These are phyloP conservation scores for Zeugodacus cucurbitae DNA, from an alignment of 1,140 invertebrate species.

Conservation along the genomic window DNA sequence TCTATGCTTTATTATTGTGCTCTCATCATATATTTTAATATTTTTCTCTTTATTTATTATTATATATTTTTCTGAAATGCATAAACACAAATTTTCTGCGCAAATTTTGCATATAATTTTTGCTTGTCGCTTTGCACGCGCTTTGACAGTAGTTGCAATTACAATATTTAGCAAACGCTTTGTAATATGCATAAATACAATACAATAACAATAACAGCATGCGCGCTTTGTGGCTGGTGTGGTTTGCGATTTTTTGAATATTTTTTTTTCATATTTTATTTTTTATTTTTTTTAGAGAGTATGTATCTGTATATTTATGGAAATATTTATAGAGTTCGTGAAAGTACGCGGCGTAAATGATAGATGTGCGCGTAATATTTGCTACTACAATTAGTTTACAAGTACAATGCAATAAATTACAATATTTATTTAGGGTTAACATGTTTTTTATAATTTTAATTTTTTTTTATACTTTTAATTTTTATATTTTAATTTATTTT, in stretches of 20 bases:
- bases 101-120: background rate
- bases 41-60: background rate
- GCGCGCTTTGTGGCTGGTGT: background rate
- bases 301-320: background rate
- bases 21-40: background rate
- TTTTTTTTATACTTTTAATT: background rate
- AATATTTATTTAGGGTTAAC: conserved; percentile 15
- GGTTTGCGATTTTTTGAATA: background rate
- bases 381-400: conserved; percentile 3
- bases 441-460: conserved; percentile 19
- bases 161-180: background rate
- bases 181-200: background rate
- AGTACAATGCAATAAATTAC: conserved; percentile 30
- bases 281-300: background rate
- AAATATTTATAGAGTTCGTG: conserved; percentile 9
- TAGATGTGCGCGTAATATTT: background rate
- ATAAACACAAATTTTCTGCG: background rate
- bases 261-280: conserved; percentile 7
- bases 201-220: background rate
- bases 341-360: background rate
- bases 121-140: background rate
- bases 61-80: background rate
- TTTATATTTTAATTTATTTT: conserved; percentile 6
- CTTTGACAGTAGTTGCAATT: too few species aligned
- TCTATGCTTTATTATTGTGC: background rate